Conservation (phyloP, 2,113 vertebrate species). For the Oriolus oriolus region DNA sequence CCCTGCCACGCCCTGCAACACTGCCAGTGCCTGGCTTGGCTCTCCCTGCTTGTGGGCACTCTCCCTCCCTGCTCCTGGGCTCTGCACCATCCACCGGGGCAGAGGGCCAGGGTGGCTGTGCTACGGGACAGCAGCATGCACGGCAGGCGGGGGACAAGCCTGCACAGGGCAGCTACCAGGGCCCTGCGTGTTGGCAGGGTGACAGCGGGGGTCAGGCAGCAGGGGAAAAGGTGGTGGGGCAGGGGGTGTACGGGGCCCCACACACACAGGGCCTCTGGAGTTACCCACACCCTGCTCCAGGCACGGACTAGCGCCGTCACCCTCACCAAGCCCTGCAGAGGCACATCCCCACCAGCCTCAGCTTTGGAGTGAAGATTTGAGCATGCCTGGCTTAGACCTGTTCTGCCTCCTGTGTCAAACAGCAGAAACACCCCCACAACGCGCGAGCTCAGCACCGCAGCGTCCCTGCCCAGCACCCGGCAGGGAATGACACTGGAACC, state of each 20-base stretch:
- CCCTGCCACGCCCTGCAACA: background rate
- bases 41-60: background rate
- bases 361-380: fast-evolving
- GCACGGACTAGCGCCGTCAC: background rate
- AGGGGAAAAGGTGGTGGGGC: background rate
- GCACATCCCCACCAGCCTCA: background rate
- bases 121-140: fast-evolving
- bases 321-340: background rate
- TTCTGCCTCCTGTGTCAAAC: background rate
- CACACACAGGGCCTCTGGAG: background rate
- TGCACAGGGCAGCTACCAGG: background rate
- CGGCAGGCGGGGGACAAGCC: background rate
- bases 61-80: background rate
- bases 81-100: background rate
- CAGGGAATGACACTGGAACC: background rate
- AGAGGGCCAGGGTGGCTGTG: background rate
- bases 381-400: background rate
- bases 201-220: background rate
- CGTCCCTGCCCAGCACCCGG: background rate
- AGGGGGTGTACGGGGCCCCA: background rate
- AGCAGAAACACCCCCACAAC: fast-evolving
- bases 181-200: fast-evolving
- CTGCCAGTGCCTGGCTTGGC: background rate
- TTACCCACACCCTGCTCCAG: background rate
- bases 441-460: fast-evolving